phyloP scores from a whole-genome alignment of 1,140 invertebrate genomes.

The Luehdorfia chinensis region DNA sequence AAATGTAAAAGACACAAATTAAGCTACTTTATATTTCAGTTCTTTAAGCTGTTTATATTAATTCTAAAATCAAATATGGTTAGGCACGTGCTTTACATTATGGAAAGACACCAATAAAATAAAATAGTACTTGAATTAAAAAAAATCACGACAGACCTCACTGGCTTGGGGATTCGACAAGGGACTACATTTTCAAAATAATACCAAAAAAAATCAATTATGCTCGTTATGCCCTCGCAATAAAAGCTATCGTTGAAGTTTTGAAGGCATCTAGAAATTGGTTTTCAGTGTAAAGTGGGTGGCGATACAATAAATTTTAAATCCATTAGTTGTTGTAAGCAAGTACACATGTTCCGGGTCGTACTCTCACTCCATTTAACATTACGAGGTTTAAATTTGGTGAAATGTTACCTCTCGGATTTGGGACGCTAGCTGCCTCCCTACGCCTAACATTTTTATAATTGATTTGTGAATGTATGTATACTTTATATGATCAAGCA shows the following conservation, averaged over 20 bases:
- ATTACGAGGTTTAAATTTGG: conserved; percentile 72
- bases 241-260: conserved; percentile 11
- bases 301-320: conserved; percentile 72
- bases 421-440: conserved; percentile 38
- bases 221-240: conserved; percentile 1
- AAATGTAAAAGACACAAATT: too few relatives aligned
- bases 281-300: conserved; percentile 45
- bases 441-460: conserved; percentile 35
- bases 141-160: too few relatives aligned
- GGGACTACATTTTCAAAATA: too few relatives aligned
- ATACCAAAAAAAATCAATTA: neutral
- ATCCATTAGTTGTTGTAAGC: conserved; percentile 68
- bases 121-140: too few relatives aligned
- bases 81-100: too few relatives aligned
- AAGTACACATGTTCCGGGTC: conserved; percentile 69
- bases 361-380: conserved; percentile 67
- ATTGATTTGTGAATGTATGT: conserved; percentile 33
- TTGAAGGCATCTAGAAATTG: neutral
- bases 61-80: too few relatives aligned
- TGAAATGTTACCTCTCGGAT: conserved; percentile 64
- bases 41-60: too few relatives aligned
- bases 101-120: too few relatives aligned
- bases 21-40: too few relatives aligned
- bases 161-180: too few relatives aligned
- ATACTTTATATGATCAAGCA: too few relatives aligned